These are phyloP conservation scores for Caenorhabditis doughertyi DNA, from an alignment of 2,888 invertebrate species.

Conservation along the genomic window DNA sequence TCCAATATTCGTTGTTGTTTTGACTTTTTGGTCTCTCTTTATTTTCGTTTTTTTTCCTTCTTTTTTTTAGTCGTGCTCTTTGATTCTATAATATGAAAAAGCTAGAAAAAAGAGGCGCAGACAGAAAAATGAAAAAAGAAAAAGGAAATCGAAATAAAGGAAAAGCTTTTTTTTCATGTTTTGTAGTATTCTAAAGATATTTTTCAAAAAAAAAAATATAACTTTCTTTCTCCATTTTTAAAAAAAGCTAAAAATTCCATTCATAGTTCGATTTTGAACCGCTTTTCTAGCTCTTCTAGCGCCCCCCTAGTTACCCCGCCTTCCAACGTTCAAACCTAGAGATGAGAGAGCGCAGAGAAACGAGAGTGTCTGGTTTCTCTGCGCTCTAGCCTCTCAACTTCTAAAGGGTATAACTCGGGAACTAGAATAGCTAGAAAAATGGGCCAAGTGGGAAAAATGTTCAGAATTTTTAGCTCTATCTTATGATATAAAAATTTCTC, in stretches of 20 bases:
- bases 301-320: background rate
- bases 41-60: slow-evolving; percentile 3
- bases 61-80: too few relatives aligned
- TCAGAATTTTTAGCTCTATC: background rate
- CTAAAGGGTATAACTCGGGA: background rate
- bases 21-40: background rate
- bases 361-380: background rate
- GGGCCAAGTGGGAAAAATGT: background rate
- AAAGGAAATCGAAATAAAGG: background rate
- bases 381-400: background rate
- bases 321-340: background rate
- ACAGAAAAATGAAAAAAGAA: background rate
- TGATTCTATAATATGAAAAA: background rate
- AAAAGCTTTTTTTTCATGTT: too few relatives aligned
- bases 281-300: background rate
- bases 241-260: too few relatives aligned
- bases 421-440: background rate
- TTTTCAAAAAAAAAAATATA: too few relatives aligned
- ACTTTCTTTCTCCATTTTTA: too few relatives aligned
- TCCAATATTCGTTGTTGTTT: background rate
- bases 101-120: slow-evolving; percentile 3
- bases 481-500: background rate
- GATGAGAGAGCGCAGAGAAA: background rate
- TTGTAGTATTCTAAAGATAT: too few relatives aligned
- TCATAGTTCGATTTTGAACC: background rate